A percentile compares a stretch with the other conserved stretches of the same genome.
phyloP scores from a whole-genome alignment of 2,113 vertebrate genomes.

The Lepus americanus region DNA sequence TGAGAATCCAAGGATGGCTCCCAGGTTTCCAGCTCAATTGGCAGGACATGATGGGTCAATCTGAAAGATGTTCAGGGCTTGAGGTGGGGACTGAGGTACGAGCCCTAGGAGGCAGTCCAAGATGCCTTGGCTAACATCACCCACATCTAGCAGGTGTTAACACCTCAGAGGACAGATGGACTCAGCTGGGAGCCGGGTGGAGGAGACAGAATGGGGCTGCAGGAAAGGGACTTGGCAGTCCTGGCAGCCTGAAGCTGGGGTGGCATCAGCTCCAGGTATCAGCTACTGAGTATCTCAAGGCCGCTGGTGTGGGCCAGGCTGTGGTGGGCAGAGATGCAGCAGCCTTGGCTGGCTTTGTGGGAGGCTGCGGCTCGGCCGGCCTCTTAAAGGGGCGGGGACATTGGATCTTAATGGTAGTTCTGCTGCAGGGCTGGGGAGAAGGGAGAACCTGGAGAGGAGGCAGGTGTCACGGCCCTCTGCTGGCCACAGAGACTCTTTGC shows the following conservation, averaged over 20 bases:
- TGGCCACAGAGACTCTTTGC: not conserved
- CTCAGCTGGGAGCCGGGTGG: not conserved
- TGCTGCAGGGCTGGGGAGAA: not conserved
- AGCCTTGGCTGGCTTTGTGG: accelerated
- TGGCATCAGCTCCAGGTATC: not conserved
- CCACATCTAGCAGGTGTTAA: not conserved
- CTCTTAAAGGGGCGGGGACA: not conserved
- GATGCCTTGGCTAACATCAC: not conserved
- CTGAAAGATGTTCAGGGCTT: not conserved
- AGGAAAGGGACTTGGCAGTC: not conserved
- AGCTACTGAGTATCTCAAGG: not conserved
- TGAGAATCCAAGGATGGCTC: not conserved
- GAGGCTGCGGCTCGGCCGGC: accelerated
- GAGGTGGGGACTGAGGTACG: not conserved
- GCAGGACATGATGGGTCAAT: not conserved
- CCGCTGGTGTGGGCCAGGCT: not conserved
- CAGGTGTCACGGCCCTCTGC: not conserved
- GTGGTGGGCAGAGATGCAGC: not conserved
- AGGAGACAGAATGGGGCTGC: too few species aligned
- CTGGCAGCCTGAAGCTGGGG: not conserved
- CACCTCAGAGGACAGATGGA: not conserved
- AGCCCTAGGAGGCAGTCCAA: not conserved
- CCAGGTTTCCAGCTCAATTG: not conserved
- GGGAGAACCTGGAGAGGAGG: not conserved
- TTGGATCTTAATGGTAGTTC: not conserved